phyloP scores from a whole-genome alignment of 2,888 invertebrate species.

The Mythimna ferrago region DNA sequence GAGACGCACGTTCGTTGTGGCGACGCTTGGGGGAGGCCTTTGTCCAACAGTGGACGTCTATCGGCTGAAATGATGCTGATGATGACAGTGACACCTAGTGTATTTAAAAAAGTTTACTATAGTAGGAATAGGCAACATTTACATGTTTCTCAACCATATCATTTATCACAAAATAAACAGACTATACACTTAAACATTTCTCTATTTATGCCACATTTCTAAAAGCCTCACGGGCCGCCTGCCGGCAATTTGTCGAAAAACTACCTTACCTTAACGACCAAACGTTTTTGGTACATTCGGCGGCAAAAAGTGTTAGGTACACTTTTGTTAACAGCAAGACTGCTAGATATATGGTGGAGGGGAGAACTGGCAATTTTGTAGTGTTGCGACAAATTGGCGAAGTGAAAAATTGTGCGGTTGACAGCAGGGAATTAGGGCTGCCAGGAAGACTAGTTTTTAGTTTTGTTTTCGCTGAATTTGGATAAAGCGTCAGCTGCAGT shows the following conservation, averaged over 20 bases:
- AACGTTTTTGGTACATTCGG: conserved; percentile 52
- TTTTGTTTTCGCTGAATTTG: conserved; percentile 10
- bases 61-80: no score
- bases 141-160: background rate
- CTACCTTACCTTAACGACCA: conserved; percentile 58
- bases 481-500: no score
- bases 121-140: background rate
- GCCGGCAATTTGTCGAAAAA: conserved; percentile 57
- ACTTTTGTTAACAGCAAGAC: conserved; percentile 61
- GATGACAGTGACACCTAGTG: no score
- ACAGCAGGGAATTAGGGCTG: conserved; percentile 41
- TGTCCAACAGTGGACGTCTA: no score
- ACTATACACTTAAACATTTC: conserved; percentile 1
- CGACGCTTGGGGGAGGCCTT: no score
- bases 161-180: conserved; percentile 3
- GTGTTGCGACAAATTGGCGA: conserved; percentile 69
- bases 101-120: no score
- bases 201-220: conserved; percentile 5
- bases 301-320: conserved; percentile 50
- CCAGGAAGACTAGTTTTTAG: conserved; percentile 21
- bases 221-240: conserved; percentile 12
- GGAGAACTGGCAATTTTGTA: conserved; percentile 65
- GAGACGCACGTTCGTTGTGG: no score
- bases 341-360: conserved; percentile 45
- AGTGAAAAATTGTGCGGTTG: conserved; percentile 67